Percentiles rank a stretch among this genome's conserved stretches.
phyloP scores from a whole-genome alignment of 2,113 vertebrate genomes.

The Abramis brama region DNA sequence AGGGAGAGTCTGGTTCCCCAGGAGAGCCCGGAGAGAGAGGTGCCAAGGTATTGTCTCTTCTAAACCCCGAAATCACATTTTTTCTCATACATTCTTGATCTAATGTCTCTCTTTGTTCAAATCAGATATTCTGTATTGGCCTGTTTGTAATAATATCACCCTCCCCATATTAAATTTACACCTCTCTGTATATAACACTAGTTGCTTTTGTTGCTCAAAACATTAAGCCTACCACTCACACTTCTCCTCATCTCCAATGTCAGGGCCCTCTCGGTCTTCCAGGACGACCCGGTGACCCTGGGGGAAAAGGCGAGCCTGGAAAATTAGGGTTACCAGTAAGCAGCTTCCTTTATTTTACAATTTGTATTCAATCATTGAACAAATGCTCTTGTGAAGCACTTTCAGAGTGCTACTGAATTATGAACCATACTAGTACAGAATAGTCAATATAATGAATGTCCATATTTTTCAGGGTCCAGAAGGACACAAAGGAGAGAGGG shows the following conservation, averaged over 20 bases:
- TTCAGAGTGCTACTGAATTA: background rate
- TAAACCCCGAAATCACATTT: background rate
- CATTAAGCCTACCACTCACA: background rate
- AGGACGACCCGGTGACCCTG: conserved; percentile 80
- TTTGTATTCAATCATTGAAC: background rate
- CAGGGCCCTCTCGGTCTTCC: conserved; percentile 84
- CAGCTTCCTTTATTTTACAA: background rate
- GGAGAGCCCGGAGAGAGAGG: conserved; percentile 84
- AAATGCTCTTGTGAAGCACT: background rate
- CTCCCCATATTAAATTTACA: background rate
- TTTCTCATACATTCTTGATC: background rate
- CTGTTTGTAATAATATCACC: background rate
- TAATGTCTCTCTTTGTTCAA: background rate
- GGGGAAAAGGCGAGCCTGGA: conserved; percentile 81
- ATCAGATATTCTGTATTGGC: background rate
- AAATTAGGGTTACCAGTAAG: conserved; percentile 71
- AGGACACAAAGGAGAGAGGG: conserved; percentile 82
- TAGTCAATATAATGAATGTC: background rate
- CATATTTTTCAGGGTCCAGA: conserved; percentile 70
- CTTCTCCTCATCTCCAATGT: conserved; percentile 11
- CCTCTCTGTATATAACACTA: background rate
- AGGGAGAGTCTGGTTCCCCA: conserved; percentile 81
- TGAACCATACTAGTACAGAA: background rate
- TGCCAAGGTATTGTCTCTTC: conserved; percentile 71
- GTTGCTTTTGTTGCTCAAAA: too few relatives aligned